Percentiles rank a stretch among this genome's conserved stretches.
Evolutionary conservation across 2,113 vertebrate genomes (phyloP).

Genomic region (Elephas maximus): DNA sequence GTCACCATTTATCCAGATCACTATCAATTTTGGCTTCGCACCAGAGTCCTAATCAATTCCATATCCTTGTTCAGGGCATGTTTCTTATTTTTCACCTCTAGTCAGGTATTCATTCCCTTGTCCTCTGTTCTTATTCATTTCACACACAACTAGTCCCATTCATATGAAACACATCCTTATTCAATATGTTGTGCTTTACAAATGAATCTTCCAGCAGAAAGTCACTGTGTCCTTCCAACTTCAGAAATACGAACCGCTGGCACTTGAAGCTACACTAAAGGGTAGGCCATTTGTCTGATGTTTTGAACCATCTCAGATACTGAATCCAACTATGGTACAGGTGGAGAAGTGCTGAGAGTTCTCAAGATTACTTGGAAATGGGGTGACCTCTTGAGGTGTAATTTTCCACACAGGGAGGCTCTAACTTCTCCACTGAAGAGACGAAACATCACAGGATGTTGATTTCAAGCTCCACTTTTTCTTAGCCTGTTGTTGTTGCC

Average conservation of each 20-base stretch:
- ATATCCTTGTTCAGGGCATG: background rate
- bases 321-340: background rate
- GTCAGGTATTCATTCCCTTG: background rate
- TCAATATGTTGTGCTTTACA: background rate
- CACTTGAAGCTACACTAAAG: background rate
- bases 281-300: background rate
- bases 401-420: background rate
- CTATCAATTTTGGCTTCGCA: background rate
- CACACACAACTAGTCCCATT: slow-evolving; percentile 65
- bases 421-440: background rate
- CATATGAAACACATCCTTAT: background rate
- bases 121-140: slow-evolving; percentile 28
- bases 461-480: slow-evolving; percentile 12
- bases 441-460: background rate
- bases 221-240: slow-evolving; percentile 38
- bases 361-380: background rate
- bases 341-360: background rate
- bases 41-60: slow-evolving; percentile 19
- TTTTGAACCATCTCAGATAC: background rate
- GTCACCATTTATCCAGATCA: background rate
- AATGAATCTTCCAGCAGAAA: slow-evolving; percentile 41
- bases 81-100: slow-evolving; percentile 17
- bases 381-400: background rate
- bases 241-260: background rate
- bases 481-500: background rate